Evolutionary conservation across 2,797 vertebrate species (phyloP).

Genomic region (Hypotaenidia philippensis): DNA sequence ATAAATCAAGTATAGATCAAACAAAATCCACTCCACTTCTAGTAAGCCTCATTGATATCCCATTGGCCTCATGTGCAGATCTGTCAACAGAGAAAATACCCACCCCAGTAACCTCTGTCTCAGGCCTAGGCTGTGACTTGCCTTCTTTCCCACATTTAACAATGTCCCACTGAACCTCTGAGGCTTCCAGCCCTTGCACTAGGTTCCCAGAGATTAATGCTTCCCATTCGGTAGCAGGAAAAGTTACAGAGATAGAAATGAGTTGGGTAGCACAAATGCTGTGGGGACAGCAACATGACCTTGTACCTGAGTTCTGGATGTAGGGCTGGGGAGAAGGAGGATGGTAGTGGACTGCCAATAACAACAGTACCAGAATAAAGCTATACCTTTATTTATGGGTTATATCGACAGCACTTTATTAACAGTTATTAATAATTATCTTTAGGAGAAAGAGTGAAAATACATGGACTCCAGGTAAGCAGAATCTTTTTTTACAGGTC

Average conservation of each 20-base stretch:
- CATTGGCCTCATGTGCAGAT: background rate
- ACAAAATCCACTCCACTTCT: background rate
- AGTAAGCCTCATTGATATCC: background rate
- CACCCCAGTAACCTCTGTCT: too few species aligned
- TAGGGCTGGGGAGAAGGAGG: background rate
- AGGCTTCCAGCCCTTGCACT: background rate
- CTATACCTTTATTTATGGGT: background rate
- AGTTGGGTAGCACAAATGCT: background rate
- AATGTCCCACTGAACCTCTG: background rate
- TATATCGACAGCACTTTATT: background rate
- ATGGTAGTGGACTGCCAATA: background rate
- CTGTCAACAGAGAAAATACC: background rate
- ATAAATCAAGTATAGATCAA: background rate
- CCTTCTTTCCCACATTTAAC: background rate
- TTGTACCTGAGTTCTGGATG: background rate
- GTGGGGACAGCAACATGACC: background rate
- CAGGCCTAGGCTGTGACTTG: background rate
- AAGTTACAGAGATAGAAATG: background rate
- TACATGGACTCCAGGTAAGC: constrained; percentile 56
- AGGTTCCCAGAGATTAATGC: background rate
- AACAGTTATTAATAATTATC: background rate
- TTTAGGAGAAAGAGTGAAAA: constrained; percentile 62
- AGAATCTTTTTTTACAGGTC: background rate
- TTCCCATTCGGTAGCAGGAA: background rate
- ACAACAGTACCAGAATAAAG: background rate